Base-by-base conservation (phyloP, 2,888 invertebrate genomes). In the Brenthis daphne region DNA sequence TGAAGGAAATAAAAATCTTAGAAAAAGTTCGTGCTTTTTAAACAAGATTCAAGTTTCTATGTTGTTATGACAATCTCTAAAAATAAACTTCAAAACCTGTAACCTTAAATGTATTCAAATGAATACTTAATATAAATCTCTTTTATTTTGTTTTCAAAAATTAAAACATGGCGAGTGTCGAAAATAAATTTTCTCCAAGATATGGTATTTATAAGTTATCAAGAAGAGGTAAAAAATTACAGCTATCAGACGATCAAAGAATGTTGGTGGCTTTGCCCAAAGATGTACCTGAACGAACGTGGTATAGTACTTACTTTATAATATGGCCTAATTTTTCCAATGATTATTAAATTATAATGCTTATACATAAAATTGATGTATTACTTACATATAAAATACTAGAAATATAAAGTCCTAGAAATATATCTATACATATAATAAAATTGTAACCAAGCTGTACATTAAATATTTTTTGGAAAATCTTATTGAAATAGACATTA, bases 261-360 rank as follows among this genome's bases (percentile, higher is more conserved):
- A 83, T 81, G 1, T 72, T 91, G 55, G 61, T 81, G 3, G 87
- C 86, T 5, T 76, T 92, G 71, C 91, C 92, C 0, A 90, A 85
- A 73, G 91, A 90, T 70, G 80, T 92, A 13, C 84, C 90, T 4
- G 92, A 92, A 75, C 80, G 88, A 51, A 88, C 83, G 53, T 92
- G 92, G 92, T 91, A 81, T 29, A 24, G 4, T 37, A n/a, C 3
- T 54, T 50, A 4, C 8, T 8, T 29, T 29, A 29, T 29, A 29
- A 29, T 29, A 29, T 29, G 29, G 29, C 29, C 29, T 29, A 29
- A n/a, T 14, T 13, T 50, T n/a, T 4, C n/a, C 50, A n/a, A n/a
- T 13, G n/a, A 12, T 14, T 56, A 29, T 29, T 33, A 55, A 55
- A 12, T 55, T 1, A 20, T 12, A 55, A 20, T 55, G 16, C 6